Evolutionary conservation across 2,113 vertebrate species (phyloP).

Genomic region (Aleadryas rufinucha): DNA sequence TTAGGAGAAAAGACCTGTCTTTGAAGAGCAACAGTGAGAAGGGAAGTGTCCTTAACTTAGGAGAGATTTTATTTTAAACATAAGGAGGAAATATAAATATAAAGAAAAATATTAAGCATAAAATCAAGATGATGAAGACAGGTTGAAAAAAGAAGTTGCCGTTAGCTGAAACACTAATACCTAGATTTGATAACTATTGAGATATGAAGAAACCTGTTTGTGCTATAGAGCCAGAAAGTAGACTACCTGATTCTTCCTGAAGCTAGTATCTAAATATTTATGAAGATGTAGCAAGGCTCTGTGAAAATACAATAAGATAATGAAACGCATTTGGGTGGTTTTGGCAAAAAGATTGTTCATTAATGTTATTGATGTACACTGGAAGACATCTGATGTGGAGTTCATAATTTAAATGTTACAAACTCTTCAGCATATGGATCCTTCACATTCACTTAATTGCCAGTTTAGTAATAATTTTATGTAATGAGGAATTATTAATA

Average conservation of each 20-base stretch:
- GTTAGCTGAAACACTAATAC: not conserved
- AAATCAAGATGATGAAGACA: not conserved
- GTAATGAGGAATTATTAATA: conserved; percentile 84
- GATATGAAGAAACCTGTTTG: not conserved
- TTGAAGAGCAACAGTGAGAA: not conserved
- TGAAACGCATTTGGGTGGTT: conserved; percentile 45
- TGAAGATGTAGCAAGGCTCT: conserved; percentile 6
- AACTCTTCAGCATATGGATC: conserved; percentile 80
- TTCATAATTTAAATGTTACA: conserved; percentile 80
- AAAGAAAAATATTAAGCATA: not conserved
- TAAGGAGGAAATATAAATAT: not conserved
- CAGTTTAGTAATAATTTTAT: conserved; percentile 85
- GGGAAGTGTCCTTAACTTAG: not conserved
- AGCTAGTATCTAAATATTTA: conserved; percentile 28
- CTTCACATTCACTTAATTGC: conserved; percentile 81
- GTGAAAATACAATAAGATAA: conserved; percentile 26
- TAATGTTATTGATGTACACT: conserved; percentile 67
- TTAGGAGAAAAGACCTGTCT: not conserved
- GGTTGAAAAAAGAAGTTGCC: not conserved
- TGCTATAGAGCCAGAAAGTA: not conserved
- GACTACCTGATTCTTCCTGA: not conserved
- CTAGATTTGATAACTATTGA: not conserved
- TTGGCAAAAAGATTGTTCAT: conserved; percentile 64
- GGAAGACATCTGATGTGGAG: conserved; percentile 73
- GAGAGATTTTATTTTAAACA: not conserved